A percentile compares a stretch with the other conserved stretches of the same genome.
Conservation (phyloP, 2,113 vertebrate genomes). For the Struthidea cinerea region DNA sequence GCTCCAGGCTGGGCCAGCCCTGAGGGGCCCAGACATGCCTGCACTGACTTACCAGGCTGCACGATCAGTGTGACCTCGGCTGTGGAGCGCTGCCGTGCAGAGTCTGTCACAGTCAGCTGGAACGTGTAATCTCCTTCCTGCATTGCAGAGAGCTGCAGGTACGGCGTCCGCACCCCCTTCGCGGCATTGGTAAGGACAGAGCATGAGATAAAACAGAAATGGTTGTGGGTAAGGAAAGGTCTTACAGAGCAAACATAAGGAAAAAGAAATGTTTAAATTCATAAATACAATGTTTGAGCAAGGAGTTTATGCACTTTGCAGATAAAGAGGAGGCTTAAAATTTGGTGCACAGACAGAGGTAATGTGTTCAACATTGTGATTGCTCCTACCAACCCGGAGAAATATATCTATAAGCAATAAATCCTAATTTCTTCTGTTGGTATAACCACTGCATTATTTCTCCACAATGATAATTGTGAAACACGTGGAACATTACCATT, state of each 20-base stretch:
- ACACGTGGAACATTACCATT: neutral
- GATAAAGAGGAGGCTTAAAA: neutral
- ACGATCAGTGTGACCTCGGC: conserved; percentile 72
- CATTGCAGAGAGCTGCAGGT: conserved; percentile 75
- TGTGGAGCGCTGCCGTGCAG: conserved; percentile 67
- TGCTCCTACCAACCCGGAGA: neutral
- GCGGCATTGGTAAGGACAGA: neutral
- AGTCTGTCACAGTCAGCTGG: conserved; percentile 78
- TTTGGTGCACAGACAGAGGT: neutral
- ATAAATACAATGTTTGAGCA: neutral
- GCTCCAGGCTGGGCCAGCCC: neutral
- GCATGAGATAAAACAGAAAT: fast-evolving
- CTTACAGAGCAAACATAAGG: neutral
- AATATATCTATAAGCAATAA: neutral
- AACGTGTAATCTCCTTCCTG: conserved; percentile 77
- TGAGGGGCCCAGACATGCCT: neutral
- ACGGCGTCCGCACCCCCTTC: conserved; percentile 71
- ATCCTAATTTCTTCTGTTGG: neutral
- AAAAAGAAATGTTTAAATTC: neutral
- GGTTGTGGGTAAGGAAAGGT: neutral
- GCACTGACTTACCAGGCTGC: conserved; percentile 69
- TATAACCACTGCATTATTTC: neutral
- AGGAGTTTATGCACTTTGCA: neutral
- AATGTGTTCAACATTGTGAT: neutral
- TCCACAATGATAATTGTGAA: neutral